Conservation (phyloP, 2,113 vertebrate genomes). For the Heliornis fulica region DNA sequence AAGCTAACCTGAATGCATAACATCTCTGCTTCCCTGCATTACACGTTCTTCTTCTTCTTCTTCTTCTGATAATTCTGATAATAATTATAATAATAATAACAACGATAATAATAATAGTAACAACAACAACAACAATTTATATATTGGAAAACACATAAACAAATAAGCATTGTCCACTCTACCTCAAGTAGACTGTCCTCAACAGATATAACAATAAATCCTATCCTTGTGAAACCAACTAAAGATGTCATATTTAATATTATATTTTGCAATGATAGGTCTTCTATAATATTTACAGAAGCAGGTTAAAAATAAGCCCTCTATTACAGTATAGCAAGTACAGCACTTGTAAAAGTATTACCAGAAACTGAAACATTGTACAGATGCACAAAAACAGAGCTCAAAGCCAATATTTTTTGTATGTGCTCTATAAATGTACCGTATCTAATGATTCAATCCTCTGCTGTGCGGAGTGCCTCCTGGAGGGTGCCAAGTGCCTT, state of each 20-base stretch:
- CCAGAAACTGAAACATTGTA: background rate
- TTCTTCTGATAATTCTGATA: background rate
- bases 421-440: background rate
- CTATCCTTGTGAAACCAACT: background rate
- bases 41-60: background rate
- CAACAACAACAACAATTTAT: background rate
- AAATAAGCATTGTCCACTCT: background rate
- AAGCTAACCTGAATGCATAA: background rate
- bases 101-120: too few species aligned
- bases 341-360: background rate
- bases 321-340: background rate
- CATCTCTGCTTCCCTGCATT: background rate
- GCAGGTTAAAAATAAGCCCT: background rate
- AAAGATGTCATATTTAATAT: background rate
- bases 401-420: background rate
- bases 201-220: background rate
- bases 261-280: background rate
- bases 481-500: slow-evolving; percentile 52
- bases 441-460: background rate
- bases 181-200: background rate
- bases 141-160: background rate
- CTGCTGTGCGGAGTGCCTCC: background rate
- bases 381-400: background rate
- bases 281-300: background rate
- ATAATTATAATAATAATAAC: background rate